Conservation (phyloP, 2,888 invertebrate genomes). For the Aricia artaxerxes region DNA sequence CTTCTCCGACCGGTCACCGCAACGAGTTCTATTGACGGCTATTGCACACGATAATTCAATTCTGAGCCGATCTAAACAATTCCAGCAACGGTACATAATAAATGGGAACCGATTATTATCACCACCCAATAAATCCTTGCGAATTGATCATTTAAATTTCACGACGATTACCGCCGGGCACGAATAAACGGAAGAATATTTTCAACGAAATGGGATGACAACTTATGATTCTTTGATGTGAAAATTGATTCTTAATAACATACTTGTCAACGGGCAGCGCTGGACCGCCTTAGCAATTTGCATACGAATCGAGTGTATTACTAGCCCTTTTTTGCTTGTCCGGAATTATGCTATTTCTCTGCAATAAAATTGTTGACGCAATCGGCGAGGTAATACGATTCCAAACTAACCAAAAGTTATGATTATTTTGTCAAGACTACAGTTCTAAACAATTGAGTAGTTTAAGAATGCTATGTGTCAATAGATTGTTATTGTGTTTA, state of each 20-base stretch:
- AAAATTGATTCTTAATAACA: slow-evolving; percentile 75
- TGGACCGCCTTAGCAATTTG: slow-evolving; percentile 54
- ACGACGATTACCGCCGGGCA: background rate
- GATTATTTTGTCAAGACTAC: slow-evolving; percentile 36
- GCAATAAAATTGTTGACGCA: slow-evolving; percentile 21
- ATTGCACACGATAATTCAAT: slow-evolving; percentile 40
- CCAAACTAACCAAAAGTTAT: slow-evolving; percentile 40
- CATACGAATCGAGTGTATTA: slow-evolving; percentile 53
- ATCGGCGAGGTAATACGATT: slow-evolving; percentile 35
- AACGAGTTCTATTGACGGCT: slow-evolving; percentile 41
- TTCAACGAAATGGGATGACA: slow-evolving; percentile 30
- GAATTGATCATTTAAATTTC: slow-evolving; percentile 6
- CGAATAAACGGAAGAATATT: slow-evolving; percentile 38
- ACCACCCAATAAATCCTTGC: slow-evolving; percentile 3
- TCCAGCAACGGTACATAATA: slow-evolving; percentile 37
- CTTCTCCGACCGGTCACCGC: slow-evolving; percentile 34
- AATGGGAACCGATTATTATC: background rate
- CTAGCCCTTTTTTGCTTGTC: slow-evolving; percentile 36
- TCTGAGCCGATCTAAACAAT: slow-evolving; percentile 40
- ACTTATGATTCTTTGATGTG: slow-evolving; percentile 48
- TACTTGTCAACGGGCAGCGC: slow-evolving; percentile 57
- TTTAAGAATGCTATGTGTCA: slow-evolving; percentile 39
- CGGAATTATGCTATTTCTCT: slow-evolving; percentile 32
- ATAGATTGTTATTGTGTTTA: slow-evolving; percentile 39
- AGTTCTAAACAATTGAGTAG: background rate